phyloP scores from a whole-genome alignment of 2,797 vertebrate genomes.

The Siniperca scherzeri region DNA sequence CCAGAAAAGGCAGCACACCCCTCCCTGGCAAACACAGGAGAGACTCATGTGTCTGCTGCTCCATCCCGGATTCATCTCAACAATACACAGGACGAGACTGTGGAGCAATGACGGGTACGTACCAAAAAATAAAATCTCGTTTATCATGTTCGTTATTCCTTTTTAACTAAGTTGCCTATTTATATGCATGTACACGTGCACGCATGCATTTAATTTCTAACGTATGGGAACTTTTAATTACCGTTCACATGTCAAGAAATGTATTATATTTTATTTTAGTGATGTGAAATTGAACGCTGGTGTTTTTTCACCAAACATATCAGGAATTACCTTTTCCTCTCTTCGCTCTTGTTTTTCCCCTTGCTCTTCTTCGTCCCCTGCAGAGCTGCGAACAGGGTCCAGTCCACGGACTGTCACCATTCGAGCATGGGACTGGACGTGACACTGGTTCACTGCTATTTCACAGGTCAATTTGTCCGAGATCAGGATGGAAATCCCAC shows the following conservation, averaged over 20 bases:
- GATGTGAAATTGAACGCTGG: background rate
- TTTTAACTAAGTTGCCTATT: background rate
- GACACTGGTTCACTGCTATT: slow-evolving; percentile 45
- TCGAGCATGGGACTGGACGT: slow-evolving; percentile 41
- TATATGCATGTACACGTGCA: background rate
- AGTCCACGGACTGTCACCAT: slow-evolving; percentile 48
- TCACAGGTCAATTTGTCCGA: slow-evolving; percentile 49
- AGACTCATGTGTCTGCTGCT: slow-evolving; percentile 66
- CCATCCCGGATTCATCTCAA: slow-evolving; percentile 70
- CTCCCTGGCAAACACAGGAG: slow-evolving; percentile 72
- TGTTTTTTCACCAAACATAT: background rate
- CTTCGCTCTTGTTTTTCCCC: slow-evolving; percentile 8
- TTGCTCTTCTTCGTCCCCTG: slow-evolving; percentile 42
- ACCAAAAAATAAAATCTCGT: background rate
- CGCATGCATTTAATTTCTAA: background rate
- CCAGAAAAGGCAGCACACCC: slow-evolving; percentile 74
- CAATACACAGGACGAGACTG: slow-evolving; percentile 48
- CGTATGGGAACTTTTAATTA: slow-evolving; percentile 7
- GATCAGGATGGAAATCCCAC: slow-evolving; percentile 59
- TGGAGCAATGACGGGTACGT: slow-evolving; percentile 63
- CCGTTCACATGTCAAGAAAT: background rate
- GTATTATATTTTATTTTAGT: background rate
- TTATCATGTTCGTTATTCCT: slow-evolving; percentile 12
- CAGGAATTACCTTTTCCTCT: slow-evolving; percentile 32
- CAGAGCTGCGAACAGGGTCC: slow-evolving; percentile 53